Evolutionary conservation across 2,797 vertebrate genomes (phyloP), one percentile per base, ranked within the genome.

Genomic region (Rhadinocentrus ornatus): DNA sequence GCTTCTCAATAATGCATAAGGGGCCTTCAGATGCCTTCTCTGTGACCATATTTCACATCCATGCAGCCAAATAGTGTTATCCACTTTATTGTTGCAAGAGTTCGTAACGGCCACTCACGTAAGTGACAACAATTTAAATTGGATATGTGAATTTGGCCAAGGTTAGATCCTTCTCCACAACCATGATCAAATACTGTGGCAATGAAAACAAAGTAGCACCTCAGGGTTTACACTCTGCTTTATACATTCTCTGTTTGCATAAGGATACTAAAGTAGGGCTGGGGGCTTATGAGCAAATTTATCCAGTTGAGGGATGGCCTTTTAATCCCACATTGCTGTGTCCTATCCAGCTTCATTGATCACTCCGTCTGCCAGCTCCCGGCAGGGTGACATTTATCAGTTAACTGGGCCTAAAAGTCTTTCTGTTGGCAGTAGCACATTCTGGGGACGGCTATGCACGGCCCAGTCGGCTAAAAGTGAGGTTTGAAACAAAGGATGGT

Each of bases 401-500:
- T 84, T 93, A 90, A 91, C 91, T 91, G 86, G 86, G 80, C 84
- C 80, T 84, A 60, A 86, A 87, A 86, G 71, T 54, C 60, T 64
- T 87, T 74, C 57, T 69, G 55, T 85, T 74, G 83, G 84, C 64
- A 26, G 66, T 27, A 69, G 61, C 22, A 34, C 66, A 32, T 78
- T 80, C 79, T 87, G 81, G 82, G 60, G 72, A 79, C 66, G 32
- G 46, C 77, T 87, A 83, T 73, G 86, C 81, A 69, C 1, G 20
- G 73, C 69, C 69, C 59, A 35, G 57, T 75, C 29, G 44, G 59
- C 58, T 56, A 58, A 32, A 11, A 26, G 54, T 16, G 13, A 29
- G 35, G 65, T 53, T 62, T 55, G 3, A 79, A 84, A 83, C 59
- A 83, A 88, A 84, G 41, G 61, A 35, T n/a, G 16, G 55, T 34